These are phyloP conservation scores for Boulengeromyrus knoepffleri DNA, from an alignment of 2,113 vertebrate species.

Conservation along the genomic window DNA sequence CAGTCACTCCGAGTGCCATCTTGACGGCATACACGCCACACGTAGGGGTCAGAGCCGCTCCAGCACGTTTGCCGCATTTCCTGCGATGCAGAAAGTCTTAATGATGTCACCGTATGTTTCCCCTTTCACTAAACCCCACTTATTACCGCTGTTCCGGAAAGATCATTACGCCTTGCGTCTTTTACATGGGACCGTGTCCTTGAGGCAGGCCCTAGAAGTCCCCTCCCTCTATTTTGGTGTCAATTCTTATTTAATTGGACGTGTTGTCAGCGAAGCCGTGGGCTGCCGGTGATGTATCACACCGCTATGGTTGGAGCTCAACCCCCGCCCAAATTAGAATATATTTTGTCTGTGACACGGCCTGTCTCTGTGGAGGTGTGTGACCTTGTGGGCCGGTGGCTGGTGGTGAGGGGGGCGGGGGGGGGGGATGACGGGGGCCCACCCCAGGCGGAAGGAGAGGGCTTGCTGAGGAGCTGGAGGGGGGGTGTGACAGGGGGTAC, in stretches of 20 bases:
- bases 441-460: background rate
- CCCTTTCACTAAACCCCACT: background rate
- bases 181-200: conserved; percentile 46
- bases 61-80: background rate
- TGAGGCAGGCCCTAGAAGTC: conserved; percentile 27
- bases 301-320: conserved; percentile 39
- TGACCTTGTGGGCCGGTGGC: conserved; percentile 50
- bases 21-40: background rate
- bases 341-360: conserved; percentile 50
- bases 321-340: conserved; percentile 58
- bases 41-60: background rate
- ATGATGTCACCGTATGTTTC: conserved; percentile 23
- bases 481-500: conserved; percentile 31
- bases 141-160: conserved; percentile 6
- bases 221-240: conserved; percentile 45
- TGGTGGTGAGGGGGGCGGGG: conserved; percentile 23
- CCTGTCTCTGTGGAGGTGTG: conserved; percentile 46
- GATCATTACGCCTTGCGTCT: conserved; percentile 35
- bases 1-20: background rate
- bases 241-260: conserved; percentile 58
- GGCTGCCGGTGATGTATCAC: conserved; percentile 48
- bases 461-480: conserved; percentile 15
- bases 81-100: conserved; percentile 10
- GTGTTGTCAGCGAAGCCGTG: conserved; percentile 45
- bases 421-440: conserved; percentile 10